Percentiles rank a stretch among this genome's conserved stretches.
phyloP scores from a whole-genome alignment of 2,113 vertebrate species.

The Micromys minutus region DNA sequence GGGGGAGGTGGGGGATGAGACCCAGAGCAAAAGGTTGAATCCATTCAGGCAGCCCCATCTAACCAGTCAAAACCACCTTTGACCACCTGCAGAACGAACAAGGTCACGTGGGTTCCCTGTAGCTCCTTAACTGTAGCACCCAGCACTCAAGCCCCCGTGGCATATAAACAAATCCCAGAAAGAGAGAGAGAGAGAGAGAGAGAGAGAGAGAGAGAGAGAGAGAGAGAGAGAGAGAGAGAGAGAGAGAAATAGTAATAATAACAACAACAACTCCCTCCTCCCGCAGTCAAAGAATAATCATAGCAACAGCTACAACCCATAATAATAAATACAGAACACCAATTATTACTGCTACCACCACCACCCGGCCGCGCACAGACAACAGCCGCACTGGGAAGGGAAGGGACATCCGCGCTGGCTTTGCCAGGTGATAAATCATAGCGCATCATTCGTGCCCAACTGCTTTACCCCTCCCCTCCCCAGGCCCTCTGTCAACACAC shows the following conservation, averaged over 20 bases:
- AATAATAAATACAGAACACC: conserved; percentile 69
- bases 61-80: conserved; percentile 83
- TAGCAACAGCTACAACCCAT: neutral
- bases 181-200: neutral
- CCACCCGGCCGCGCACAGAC: conserved; percentile 46
- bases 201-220: too few relatives aligned
- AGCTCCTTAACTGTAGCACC: conserved; percentile 87
- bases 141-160: conserved; percentile 83
- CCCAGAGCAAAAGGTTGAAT: neutral
- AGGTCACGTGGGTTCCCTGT: conserved; percentile 89
- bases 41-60: conserved; percentile 57
- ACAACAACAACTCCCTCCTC: conserved; percentile 57
- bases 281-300: neutral
- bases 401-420: neutral
- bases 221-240: too few relatives aligned
- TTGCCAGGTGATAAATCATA: conserved; percentile 52
- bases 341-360: conserved; percentile 69
- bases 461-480: neutral
- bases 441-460: conserved; percentile 45
- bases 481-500: neutral
- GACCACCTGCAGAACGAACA: conserved; percentile 96
- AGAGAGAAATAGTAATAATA: neutral
- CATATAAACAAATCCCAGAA: conserved; percentile 82
- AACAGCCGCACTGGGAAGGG: conserved; percentile 29
- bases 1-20: neutral